A percentile compares a stretch with the other conserved stretches of the same genome.
These are phyloP conservation scores for Sarcoramphus papa DNA, from an alignment of 2,797 vertebrate species.

Conservation along the genomic window DNA sequence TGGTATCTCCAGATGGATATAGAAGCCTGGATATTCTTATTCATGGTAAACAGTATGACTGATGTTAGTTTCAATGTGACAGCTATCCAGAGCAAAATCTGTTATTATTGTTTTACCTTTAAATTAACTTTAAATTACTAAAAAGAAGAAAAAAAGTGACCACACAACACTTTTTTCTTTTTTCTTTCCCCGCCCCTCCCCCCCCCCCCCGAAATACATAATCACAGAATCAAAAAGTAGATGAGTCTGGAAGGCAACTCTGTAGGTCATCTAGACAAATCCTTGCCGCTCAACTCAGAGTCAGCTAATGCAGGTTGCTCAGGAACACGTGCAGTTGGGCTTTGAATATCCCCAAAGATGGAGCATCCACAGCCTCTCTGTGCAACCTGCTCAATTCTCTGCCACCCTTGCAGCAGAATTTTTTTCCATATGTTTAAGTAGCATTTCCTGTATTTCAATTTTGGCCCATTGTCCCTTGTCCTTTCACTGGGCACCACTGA, in stretches of 20 bases:
- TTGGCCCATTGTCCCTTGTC: not conserved
- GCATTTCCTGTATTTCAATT: not conserved
- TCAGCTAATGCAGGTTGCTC: not conserved
- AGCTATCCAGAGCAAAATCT: not conserved
- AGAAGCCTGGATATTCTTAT: not conserved
- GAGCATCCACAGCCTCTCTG: not conserved
- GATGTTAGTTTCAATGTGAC: not conserved
- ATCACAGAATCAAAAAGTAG: not conserved
- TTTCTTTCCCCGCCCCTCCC: not conserved
- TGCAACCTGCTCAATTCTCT: not conserved
- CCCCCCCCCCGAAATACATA: not conserved
- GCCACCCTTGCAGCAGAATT: not conserved
- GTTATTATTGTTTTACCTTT: not conserved
- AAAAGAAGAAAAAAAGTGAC: not conserved
- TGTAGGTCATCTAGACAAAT: not conserved
- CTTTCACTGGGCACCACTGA: not conserved
- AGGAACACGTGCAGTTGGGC: not conserved
- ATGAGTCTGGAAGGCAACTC: not conserved
- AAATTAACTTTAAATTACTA: not conserved
- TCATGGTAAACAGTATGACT: not conserved
- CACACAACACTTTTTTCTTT: not conserved
- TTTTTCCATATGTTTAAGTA: not conserved
- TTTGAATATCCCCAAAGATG: not conserved
- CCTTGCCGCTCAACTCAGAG: not conserved
- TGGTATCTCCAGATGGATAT: not conserved